Base-by-base conservation (phyloP, 2,888 invertebrate genomes). In the Stictocephala bisonia region DNA sequence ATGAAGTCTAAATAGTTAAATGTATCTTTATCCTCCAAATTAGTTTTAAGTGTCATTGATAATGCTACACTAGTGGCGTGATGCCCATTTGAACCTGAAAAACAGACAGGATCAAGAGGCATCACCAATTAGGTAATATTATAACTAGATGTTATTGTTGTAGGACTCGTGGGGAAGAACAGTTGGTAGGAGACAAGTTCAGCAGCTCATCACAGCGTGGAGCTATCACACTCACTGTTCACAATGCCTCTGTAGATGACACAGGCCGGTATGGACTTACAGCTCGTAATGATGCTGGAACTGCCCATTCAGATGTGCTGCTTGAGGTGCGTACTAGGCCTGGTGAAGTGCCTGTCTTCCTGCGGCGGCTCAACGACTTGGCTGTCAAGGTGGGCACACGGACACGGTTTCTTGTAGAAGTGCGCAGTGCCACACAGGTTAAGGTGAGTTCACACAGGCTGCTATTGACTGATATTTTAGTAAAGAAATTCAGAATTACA, bases 341-440 rank as follows among this genome's bases (percentile, higher is more conserved):
- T 53, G 74, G 73, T 75, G 90, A 91, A 84, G 92, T 92, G 9
- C 96, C 97, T 24, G 87, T 90, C 78, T 96, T 97, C 85, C 86
- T 95, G 75, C 88, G 96, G 75, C 88, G 94, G 76, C 89, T 96
- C 68, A 92, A 91, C 81, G 95, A 96, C 85, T 89, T 95, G 69
- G 91, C 93, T 13, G 95, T 94, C 74, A 95, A 96, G 86, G 95
- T 96, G 81, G 96, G 96, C 81, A 93, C 94, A 50, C 87, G 95
- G 81, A 93, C 94, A 0, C 87, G 95, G 79, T 91, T 95, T 81
- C 88, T 95, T 58, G 93, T 94, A 58, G 95, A 95, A 85, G 92
- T 95, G 77, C 87, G 90, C 82, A 93, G 93, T 84, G 88, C 91
- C 64, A 89, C 91, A 53, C 93, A 92, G 82, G 88, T 92, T 79